These are phyloP conservation scores for Liposcelis brunnea DNA, from an alignment of 2,888 invertebrate species.

Conservation along the genomic window DNA sequence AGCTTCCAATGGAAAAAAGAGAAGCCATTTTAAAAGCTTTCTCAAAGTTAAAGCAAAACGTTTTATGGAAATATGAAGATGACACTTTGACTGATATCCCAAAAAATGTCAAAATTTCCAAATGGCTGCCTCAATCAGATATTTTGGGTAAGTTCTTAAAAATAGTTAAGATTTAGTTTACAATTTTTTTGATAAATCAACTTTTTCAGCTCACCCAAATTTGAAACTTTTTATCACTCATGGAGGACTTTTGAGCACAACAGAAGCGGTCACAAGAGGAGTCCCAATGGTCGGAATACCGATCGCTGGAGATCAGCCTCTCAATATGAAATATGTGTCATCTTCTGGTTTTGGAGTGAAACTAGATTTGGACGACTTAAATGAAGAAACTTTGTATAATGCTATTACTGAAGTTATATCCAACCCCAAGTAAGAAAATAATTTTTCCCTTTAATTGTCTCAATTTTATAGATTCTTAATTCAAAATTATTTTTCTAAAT, in stretches of 20 bases:
- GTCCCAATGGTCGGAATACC: constrained; percentile 30
- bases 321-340: constrained; percentile 25
- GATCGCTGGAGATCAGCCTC: constrained; percentile 29
- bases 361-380: too few relatives aligned
- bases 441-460: too few relatives aligned
- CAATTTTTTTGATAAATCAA: too few relatives aligned
- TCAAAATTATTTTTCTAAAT: too few relatives aligned
- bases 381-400: too few relatives aligned
- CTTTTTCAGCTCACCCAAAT: constrained; percentile 25
- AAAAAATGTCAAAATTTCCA: neutral
- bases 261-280: constrained; percentile 28
- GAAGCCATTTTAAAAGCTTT: constrained; percentile 13
- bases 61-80: constrained; percentile 17
- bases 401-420: too few relatives aligned
- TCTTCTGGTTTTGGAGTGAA: too few relatives aligned
- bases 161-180: too few relatives aligned
- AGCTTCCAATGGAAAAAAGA: constrained; percentile 12
- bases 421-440: too few relatives aligned
- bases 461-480: too few relatives aligned
- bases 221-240: constrained; percentile 30
- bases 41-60: constrained; percentile 12
- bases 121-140: constrained; percentile 8
- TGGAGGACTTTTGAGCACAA: constrained; percentile 20
- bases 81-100: neutral
- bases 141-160: neutral